Evolutionary conservation across 2,113 vertebrate genomes (phyloP), one percentile per base, ranked within the genome.

Genomic region (Petromus typicus): DNA sequence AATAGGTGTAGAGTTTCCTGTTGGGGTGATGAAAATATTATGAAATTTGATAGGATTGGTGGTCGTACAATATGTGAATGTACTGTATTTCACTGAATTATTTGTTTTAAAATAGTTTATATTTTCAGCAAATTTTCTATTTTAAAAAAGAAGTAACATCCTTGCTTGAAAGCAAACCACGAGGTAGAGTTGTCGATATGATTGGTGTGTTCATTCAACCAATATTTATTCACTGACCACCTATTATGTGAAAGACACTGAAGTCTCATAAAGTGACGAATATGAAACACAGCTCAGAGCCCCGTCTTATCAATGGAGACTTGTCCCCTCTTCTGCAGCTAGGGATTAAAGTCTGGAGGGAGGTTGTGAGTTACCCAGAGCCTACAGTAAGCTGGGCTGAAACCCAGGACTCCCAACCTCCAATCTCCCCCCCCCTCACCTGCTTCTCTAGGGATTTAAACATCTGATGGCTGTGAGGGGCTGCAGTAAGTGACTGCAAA

Each of bases 271-370:
- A 20, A 32, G 40, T 34, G 17, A 17, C 48, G 61, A 48, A 30
- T 59, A 45, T 27, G 43, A n/a, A 11, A n/a, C 30, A 17, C 5
- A 57, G 14, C 59, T 8, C 25, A 14, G 59, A 56, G 25, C 9
- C 11, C 8, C 1, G 16, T 69, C 22, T 34, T 8, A 6, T 13
- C 2, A 16, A 7, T 6, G 56, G 17, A 40, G 3, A 5, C 4
- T 7, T 13, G 3, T 61, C 3, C 9, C 4, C 1, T 86, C 17
- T 84, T 69, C 59, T 34, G 64, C 12, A 67, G 11, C 59, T 6
- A 40, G 11, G 25, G n/a, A 63, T 7, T 34, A 17, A 43, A 66
- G 3, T 63, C 23, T 85, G 27, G 27, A 81, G 63, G n/a, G 34
- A 63, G 4, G 18, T 54, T 0, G 16, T 7, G 40, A 66, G 7